phyloP scores from a whole-genome alignment of 2,888 invertebrate species.

The Micoletzkya japonica region DNA sequence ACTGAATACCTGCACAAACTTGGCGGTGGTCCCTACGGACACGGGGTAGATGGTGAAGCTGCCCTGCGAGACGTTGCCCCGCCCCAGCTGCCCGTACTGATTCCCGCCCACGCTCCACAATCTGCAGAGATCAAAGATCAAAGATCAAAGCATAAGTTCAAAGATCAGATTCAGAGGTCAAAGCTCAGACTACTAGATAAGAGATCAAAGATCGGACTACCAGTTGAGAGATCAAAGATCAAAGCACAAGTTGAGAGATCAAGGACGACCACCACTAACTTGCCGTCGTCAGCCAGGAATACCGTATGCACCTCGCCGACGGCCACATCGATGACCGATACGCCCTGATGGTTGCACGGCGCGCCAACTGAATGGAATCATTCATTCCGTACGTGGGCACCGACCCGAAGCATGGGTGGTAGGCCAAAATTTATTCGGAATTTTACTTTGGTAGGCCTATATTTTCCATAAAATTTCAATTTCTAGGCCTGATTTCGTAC shows the following conservation, averaged over 20 bases:
- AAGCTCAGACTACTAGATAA: neutral
- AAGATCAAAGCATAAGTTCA: neutral
- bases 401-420: no score
- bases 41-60: constrained; percentile 54
- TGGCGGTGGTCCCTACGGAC: constrained; percentile 33
- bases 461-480: no score
- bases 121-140: constrained; percentile 15
- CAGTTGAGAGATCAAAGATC: neutral
- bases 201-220: neutral
- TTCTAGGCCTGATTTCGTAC: no score
- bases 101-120: constrained; percentile 55
- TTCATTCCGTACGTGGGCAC: no score
- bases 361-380: constrained; percentile 40
- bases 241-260: no score
- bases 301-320: constrained; percentile 55
- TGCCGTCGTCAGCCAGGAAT: constrained; percentile 48
- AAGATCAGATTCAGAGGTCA: neutral
- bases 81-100: constrained; percentile 36
- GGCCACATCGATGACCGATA: constrained; percentile 40
- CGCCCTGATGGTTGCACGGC: constrained; percentile 39
- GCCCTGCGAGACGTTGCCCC: constrained; percentile 39
- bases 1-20: constrained; percentile 42
- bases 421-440: no score
- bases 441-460: no score
- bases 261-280: constrained; percentile 24